phyloP scores from a whole-genome alignment of 53 echinoderm and acorn worm species.

The Crossaster papposus region DNA sequence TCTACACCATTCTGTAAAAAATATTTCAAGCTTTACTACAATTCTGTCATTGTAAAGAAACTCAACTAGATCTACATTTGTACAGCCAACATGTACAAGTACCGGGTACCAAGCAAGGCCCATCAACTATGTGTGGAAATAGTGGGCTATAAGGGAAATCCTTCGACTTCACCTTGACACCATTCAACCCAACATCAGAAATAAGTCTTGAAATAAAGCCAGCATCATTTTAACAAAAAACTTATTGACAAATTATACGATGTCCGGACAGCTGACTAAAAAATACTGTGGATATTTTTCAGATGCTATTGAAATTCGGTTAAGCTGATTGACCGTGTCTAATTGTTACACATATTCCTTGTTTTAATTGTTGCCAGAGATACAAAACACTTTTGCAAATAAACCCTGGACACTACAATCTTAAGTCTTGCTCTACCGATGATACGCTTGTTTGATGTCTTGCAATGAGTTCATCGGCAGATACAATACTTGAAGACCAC shows the following conservation, averaged over 20 bases:
- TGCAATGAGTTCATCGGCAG: too few species aligned
- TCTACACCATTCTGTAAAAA: constrained; percentile 60
- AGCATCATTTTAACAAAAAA: constrained; percentile 33
- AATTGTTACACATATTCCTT: neutral
- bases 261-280: neutral
- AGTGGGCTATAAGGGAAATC: constrained; percentile 37
- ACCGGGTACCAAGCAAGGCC: too few species aligned
- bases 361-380: neutral
- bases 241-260: constrained; percentile 23
- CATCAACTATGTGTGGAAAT: constrained; percentile 25
- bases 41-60: constrained; percentile 61
- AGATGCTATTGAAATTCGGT: neutral
- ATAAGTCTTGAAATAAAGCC: constrained; percentile 2
- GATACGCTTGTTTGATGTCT: too few species aligned
- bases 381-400: too few species aligned
- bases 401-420: too few species aligned
- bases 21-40: constrained; percentile 61
- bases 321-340: too few species aligned
- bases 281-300: neutral
- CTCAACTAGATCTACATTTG: constrained; percentile 50
- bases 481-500: too few species aligned
- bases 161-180: constrained; percentile 7
- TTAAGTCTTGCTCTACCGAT: too few species aligned
- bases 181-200: neutral
- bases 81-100: constrained; percentile 54